Evolutionary conservation across 2,888 invertebrate genomes (phyloP), one percentile per base, ranked within the genome.

Genomic region (Leptopilina drosophilae): DNA sequence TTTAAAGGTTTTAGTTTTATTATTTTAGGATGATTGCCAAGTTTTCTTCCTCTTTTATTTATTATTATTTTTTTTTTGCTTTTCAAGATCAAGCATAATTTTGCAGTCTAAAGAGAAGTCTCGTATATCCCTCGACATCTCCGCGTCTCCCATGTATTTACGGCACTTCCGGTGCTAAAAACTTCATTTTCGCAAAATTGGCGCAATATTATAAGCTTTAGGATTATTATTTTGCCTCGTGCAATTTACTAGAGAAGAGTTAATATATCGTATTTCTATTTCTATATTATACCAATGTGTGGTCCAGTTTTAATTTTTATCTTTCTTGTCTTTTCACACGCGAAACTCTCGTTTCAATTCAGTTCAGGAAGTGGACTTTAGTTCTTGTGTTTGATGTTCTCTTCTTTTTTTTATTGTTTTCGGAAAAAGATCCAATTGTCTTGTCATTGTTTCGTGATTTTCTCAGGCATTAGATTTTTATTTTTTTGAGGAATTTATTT

Each of bases 261-360:
- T 73, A 33, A 33, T 33, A 33, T 33, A 73, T 73, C 9, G 73
- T 56, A 7, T 49, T 12, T 49, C 49, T 8, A 46, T 46, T 9
- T 46, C 46, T 7, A 7, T 46, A 7, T 46, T 49, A 9, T 49
- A 49, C 56, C 53, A 9, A 73, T 56, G 56, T 40, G 56, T 56
- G 73, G 73, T 73, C 73, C 73, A 73, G 73, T 73, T 73, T 73
- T 33, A 73, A 56, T 56, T 73, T 73, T 73, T 33, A 40, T 56
- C 56, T 42, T 49, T 69, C 56, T 73, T 56, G 33, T 73, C 33
- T 33, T 56, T 73, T 73, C n/a, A 53, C 73, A 73, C 73, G 73
- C 73, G 49, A 73, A 73, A 56, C 73, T 73, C 73, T 73, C 73
- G 53, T 73, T 73, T 73, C 73, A 33, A 14, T 42, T 8, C 8